Evolutionary conservation across 2,888 invertebrate genomes (phyloP), one percentile per base, ranked within the genome.

Genomic region (Lasioglossum morio): DNA sequence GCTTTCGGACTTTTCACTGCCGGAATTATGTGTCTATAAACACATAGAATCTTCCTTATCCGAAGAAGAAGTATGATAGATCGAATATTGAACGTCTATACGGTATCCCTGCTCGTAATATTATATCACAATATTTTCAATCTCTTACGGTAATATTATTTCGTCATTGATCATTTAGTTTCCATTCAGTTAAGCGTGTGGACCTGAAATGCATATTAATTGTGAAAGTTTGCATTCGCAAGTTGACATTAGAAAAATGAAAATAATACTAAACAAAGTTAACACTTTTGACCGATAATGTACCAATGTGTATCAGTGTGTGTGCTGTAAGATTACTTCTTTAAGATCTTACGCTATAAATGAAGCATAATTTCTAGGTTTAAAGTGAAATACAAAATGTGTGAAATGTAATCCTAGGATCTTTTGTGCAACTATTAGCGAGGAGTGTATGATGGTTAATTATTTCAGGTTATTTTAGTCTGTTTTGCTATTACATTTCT

Each of bases 1-100:
- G 66, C 91, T 92, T 91, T 92, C 92, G 92, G 92, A 93, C 93
- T 94, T 94, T 93, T 93, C 93, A 92, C 92, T 40, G 70, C 37
- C 90, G 70, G 37, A 70, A 70, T 70, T 40, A 70, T 40, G 70
- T 40, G 37, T n/a, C 70, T 40, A n/a, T 40, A 40, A 40, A 40
- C 37, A 40, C 70, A 12, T 12, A n/a, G 23, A 70, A 40, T 37
- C n/a, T 23, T n/a, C 70, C 37, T 40, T 40, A 23, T 37, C 23
- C 19, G 23, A n/a, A 37, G 8, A n/a, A 69, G 69, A 19, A 69
- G n/a, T n/a, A n/a, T 40, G 70, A 70, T n/a, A n/a, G 37, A 70
- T 40, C 40, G 70, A 70, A n/a, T 5, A n/a, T 37, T 70, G 37
- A 40, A 70, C 34, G 37, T n/a, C 1, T 70, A n/a, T 88, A 91